Conservation (phyloP, 2,113 vertebrate genomes). For the Neofelis nebulosa region DNA sequence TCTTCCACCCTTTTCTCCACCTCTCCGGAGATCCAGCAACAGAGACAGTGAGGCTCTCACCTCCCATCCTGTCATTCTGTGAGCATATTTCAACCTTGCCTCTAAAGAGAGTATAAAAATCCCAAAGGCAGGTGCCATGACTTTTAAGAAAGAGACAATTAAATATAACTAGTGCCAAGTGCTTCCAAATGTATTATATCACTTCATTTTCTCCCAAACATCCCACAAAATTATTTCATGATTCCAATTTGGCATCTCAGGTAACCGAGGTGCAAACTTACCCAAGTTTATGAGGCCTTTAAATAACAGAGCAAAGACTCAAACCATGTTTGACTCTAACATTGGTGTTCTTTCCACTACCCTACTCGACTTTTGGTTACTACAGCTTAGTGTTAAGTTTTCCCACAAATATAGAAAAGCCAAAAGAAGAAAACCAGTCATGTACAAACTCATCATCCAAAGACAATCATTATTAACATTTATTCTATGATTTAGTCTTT, state of each 20-base stretch:
- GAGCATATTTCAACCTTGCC: not conserved
- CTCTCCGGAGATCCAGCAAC: not conserved
- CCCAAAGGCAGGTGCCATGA: not conserved
- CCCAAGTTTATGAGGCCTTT: not conserved
- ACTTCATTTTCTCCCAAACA: slow-evolving; percentile 28
- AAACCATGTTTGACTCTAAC: not conserved
- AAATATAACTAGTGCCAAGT: not conserved
- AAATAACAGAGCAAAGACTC: not conserved
- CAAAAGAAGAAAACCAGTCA: not conserved
- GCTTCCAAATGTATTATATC: not conserved
- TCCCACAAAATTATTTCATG: not conserved
- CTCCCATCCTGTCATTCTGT: not conserved
- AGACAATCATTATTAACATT: not conserved
- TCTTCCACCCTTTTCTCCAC: not conserved
- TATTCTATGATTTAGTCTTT: not conserved
- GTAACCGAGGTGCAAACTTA: not conserved
- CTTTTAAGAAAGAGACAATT: not conserved
- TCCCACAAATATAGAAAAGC: not conserved
- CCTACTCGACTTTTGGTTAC: not conserved
- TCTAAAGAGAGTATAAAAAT: not conserved
- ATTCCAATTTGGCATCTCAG: not conserved
- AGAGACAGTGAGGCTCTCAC: not conserved
- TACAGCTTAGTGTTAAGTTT: not conserved
- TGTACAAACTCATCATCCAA: not conserved
- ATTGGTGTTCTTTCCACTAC: not conserved